Evolutionary conservation across 2,888 invertebrate genomes (phyloP), one percentile per base, ranked within the genome.

Genomic region (Diploptera punctata): DNA sequence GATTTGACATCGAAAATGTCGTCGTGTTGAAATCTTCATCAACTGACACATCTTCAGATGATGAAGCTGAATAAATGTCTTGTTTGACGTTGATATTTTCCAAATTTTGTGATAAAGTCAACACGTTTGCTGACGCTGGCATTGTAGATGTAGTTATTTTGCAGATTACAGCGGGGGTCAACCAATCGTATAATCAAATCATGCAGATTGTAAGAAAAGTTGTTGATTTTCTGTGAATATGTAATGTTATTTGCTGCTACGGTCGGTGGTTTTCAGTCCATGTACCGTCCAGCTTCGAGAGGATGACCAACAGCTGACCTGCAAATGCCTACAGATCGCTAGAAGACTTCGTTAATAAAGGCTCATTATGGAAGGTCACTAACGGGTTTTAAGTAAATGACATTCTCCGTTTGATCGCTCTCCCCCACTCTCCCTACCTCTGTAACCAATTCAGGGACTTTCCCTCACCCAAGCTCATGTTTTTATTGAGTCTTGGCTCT

Each of bases 111-210:
- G 67, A 21, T 21, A 67, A 52, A 43, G 67, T 31, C 44, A 61
- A 26, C 3, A 70, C 47, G 21, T 60, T 70, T 29, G 70, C 60
- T 29, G 73, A 38, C 29, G 61, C 69, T 18, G 73, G 73, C 73
- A 73, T 73, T 44, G n/a, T 67, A 52, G 19, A 29, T 31, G 43
- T 33, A 29, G 2, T 61, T 26, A 7, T 29, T 16, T 61, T 61
- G n/a, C 67, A 57, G 29, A 13, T 57, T n/a, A n/a, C 57, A 29
- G 24, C 57, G 18, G n/a, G n/a, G 52, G 26, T 24, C 33, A 33
- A 33, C 33, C 33, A n/a, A n/a, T n/a, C n/a, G n/a, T n/a, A n/a
- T n/a, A n/a, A n/a, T n/a, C n/a, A n/a, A n/a, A n/a, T n/a, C n/a
- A n/a, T n/a, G n/a, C n/a, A n/a, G n/a, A n/a, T n/a, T 33, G 33